Evolutionary conservation across 23 tunicate species (phyloP).

Genomic region (Ciona savignyi): DNA sequence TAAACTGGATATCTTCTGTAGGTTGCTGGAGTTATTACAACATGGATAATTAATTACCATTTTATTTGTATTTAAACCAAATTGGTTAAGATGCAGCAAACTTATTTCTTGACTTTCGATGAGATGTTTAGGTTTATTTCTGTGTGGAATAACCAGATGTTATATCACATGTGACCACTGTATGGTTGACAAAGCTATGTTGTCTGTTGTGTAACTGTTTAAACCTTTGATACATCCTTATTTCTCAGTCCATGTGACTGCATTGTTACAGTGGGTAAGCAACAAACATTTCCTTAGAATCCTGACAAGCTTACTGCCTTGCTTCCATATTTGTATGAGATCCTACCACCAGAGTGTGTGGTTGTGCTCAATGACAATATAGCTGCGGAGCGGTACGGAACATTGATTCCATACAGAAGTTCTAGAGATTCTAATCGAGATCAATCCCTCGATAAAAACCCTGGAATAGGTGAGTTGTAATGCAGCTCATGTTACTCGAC

Average conservation of each 20-base stretch:
- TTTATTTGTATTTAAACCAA: constrained; percentile 3
- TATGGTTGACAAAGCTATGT: too few relatives aligned
- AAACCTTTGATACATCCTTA: too few relatives aligned
- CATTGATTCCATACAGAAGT: constrained; percentile 27
- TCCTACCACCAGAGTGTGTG: constrained; percentile 53
- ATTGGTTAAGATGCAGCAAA: neutral
- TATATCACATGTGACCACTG: too few relatives aligned
- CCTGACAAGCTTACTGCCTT: constrained; percentile 10
- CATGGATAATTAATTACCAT: neutral
- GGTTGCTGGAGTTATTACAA: neutral
- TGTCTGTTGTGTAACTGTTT: too few relatives aligned
- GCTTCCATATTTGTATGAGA: constrained; percentile 49
- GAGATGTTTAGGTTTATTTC: too few relatives aligned
- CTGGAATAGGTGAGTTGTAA: constrained; percentile 29
- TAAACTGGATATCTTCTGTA: too few relatives aligned
- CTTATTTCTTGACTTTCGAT: neutral
- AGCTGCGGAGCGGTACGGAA: constrained; percentile 40
- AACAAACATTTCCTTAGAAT: too few relatives aligned
- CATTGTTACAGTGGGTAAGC: too few relatives aligned
- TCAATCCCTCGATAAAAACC: constrained; percentile 12
- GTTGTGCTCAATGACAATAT: constrained; percentile 43
- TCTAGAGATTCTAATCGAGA: constrained; percentile 37
- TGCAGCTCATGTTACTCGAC: too few relatives aligned
- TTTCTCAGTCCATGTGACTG: too few relatives aligned
- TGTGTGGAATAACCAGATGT: too few relatives aligned